Evolutionary conservation across 1,140 invertebrate genomes (phyloP), one percentile per base, ranked within the genome.

Genomic region (Lamellibrachia luymesi): DNA sequence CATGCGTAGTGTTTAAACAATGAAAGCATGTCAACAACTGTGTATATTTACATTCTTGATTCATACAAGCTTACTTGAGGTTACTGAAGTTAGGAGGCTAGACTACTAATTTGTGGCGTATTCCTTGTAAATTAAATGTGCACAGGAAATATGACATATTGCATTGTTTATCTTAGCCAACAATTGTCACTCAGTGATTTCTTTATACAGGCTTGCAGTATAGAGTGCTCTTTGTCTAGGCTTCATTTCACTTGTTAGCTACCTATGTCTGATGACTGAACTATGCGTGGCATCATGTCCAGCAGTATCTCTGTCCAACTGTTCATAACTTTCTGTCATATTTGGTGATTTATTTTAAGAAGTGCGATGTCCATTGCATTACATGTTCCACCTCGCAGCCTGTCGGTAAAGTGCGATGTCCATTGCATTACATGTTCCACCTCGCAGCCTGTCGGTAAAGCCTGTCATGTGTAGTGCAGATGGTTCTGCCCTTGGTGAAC

Each of bases 21-120:
- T 22, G 64, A 80, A 80, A 10, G 13, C 64, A 22, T 80, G 25
- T 80, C 25, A 22, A 80, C 64, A 10, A 22, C 64, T 80, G 25
- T 80, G 64, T 80, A 80, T 80, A 80, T 80, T 80, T 80, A 80
- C 64, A 80, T 22, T 80, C 64, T 80, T 80, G 64, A 80, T 80
- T 80, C 64, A 22, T 80, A 80, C 64, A 22, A 22, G 64, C 64
- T 80, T 80, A 80, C 64, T 80, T 8, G 64, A 80, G 13, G 17
- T 10, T 80, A 17, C 64, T 17, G 64, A 80, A 80, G 17, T 8
- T 80, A 80, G 64, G 25, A 80, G 64, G 64, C 64, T 80, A 80
- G 64, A 80, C 13, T 80, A 80, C 13, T 17, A 22, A 22, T 80
- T 10, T 80, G 25, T 80, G 64, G 64, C 13, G 64, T 80, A 80